Evolutionary conservation across 1,140 invertebrate genomes (phyloP), one percentile per base, ranked within the genome.

Genomic region (Drosophila pachea): DNA sequence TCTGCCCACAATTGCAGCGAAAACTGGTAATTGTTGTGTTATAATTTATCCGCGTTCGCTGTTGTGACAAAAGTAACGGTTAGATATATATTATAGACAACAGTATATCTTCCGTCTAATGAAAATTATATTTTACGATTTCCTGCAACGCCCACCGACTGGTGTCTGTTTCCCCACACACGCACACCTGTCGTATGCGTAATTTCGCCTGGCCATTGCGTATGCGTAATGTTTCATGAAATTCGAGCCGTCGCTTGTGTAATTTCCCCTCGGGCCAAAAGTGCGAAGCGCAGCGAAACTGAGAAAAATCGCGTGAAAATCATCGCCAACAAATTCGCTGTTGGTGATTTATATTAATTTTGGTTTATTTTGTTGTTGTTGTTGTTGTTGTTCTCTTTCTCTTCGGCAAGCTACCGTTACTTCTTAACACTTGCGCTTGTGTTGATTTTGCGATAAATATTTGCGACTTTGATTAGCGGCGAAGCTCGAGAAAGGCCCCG

Each of bases 121-220:
- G 77, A 76, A 81, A 82, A 81, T 67, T 61, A 68, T 63, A 73
- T 69, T 81, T 81, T 82, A 81, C 67, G 73, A 81, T 77, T 81
- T 81, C 77, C 77, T 81, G 78, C 65, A 65, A 64, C 77, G 78
- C 77, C 78, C 35, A 81, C 77, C 55, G 55, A 29, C n/a, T 14
- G 68, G 56, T 68, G 45, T 60, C 45, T 56, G 69, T 79, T 81
- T 81, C 75, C 58, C 1, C 76, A 70, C 62, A 63, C 40, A 35
- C 59, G 6, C 73, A 47, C 59, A 8, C 53, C 29, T 33, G 62
- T 48, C 73, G 69, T 74, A 81, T 81, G 73, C 73, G 65, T 76
- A 81, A 76, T 76, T 68, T 78, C 68, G 47, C 65, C 56, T 56
- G 7, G 59, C 12, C 40, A 7, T 9, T 59, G 76, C 76, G 76